A percentile compares a stretch with the other conserved stretches of the same genome.
Evolutionary conservation across 2,888 invertebrate species (phyloP).

Genomic region (Disparrhopalites patrizii): DNA sequence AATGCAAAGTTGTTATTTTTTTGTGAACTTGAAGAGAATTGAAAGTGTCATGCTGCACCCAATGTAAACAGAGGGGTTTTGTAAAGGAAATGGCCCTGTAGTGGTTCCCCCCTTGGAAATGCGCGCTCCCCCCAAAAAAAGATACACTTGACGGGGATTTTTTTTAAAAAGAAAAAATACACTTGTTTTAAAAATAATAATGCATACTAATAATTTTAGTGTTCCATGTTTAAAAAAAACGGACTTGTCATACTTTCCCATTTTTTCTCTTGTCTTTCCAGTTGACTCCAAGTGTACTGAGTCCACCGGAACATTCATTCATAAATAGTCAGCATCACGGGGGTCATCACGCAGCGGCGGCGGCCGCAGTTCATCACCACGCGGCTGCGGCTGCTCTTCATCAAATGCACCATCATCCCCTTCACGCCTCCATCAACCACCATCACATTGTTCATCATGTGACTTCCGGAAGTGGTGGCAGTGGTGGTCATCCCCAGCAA

Average conservation of each 20-base stretch:
- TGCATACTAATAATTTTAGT: neutral
- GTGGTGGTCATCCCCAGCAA: conserved; percentile 20
- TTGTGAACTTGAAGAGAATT: no score
- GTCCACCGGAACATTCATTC: conserved; percentile 27
- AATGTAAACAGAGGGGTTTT: no score
- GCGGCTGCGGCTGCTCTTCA: conserved; percentile 24
- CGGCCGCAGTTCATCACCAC: conserved; percentile 20
- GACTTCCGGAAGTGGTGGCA: conserved; percentile 27
- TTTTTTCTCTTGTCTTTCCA: conserved; percentile 9
- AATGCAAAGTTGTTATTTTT: no score
- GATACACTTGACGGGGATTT: no score
- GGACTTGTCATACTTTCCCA: neutral
- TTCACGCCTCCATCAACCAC: conserved; percentile 30
- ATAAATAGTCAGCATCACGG: conserved; percentile 27
- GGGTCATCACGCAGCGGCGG: conserved; percentile 22
- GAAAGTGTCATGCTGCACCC: no score
- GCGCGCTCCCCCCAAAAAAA: no score
- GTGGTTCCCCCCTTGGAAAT: no score
- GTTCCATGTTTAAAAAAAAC: neutral
- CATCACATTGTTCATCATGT: conserved; percentile 31
- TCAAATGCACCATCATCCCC: conserved; percentile 28
- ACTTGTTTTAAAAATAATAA: neutral
- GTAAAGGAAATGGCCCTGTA: no score
- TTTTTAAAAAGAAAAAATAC: no score
- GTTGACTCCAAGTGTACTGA: conserved; percentile 28